A percentile compares a stretch with the other conserved stretches of the same genome.
These are phyloP conservation scores for Poecilia wingei DNA, from an alignment of 2,797 vertebrate genomes.

Conservation along the genomic window DNA sequence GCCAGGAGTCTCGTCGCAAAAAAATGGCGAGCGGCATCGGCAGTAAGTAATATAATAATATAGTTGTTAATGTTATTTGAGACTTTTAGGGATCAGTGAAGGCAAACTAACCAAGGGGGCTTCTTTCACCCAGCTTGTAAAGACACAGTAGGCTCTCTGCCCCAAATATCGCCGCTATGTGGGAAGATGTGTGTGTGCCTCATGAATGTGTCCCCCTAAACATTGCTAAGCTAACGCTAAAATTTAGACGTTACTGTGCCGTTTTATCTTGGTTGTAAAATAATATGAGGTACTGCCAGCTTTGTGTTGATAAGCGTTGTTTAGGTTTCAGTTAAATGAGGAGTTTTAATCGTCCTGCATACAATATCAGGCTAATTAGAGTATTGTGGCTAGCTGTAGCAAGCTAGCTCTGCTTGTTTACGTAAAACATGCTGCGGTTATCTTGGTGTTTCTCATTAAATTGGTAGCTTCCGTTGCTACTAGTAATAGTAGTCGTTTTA, in stretches of 20 bases:
- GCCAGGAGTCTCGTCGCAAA: constrained; percentile 46
- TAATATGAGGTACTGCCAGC: not conserved
- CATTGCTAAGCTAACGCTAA: constrained; percentile 55
- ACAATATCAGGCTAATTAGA: not conserved
- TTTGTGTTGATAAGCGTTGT: not conserved
- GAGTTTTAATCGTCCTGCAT: not conserved
- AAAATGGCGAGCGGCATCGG: constrained; percentile 91
- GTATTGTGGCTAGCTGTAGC: not conserved
- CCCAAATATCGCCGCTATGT: constrained; percentile 11
- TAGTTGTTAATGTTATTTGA: not conserved
- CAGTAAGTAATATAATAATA: constrained; percentile 83
- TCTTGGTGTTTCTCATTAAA: not conserved
- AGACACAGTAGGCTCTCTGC: fast-evolving
- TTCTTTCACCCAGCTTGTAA: fast-evolving
- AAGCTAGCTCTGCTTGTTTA: not conserved
- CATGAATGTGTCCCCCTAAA: constrained; percentile 66
- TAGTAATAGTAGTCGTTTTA: not conserved
- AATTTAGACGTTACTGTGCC: not conserved
- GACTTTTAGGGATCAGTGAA: fast-evolving
- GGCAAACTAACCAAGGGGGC: fast-evolving
- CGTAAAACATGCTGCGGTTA: not conserved
- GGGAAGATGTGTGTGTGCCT: constrained; percentile 40
- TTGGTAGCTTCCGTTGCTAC: not conserved
- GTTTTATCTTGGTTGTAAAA: not conserved
- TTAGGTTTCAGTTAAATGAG: not conserved